Percentiles rank a stretch among this genome's conserved stretches.
These are phyloP conservation scores for Myiozetetes cayanensis DNA, from an alignment of 2,113 vertebrate genomes.

Conservation along the genomic window DNA sequence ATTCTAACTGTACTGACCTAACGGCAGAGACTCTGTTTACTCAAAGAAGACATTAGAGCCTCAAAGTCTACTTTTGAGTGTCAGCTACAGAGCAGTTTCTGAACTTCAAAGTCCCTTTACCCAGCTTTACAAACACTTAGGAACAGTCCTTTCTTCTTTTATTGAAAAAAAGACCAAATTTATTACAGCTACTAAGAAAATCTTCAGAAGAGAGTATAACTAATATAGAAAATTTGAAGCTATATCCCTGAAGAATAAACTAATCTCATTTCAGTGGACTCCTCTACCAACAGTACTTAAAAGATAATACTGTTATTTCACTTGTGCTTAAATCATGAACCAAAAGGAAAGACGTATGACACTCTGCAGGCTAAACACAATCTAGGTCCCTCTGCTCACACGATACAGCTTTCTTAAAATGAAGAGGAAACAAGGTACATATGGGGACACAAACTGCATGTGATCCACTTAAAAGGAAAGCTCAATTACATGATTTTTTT, in stretches of 20 bases:
- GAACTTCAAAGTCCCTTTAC: neutral
- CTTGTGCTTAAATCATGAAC: neutral
- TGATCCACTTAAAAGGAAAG: neutral
- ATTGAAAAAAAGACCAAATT: neutral
- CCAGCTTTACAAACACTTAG: neutral
- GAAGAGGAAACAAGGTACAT: neutral
- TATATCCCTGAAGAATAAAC: slow-evolving; percentile 5
- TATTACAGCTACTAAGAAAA: neutral
- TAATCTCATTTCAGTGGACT: neutral
- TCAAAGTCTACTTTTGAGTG: neutral
- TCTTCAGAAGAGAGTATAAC: neutral
- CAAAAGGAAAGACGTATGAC: neutral
- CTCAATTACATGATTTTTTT: neutral
- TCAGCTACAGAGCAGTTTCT: neutral
- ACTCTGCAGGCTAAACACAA: neutral
- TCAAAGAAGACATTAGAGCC: neutral
- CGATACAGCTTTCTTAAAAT: neutral
- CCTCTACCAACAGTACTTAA: neutral
- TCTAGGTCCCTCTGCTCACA: neutral
- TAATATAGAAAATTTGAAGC: slow-evolving; percentile 4
- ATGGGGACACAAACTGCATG: neutral
- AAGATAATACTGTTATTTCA: neutral
- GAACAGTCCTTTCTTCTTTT: neutral
- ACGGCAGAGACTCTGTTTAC: neutral
- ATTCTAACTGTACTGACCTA: neutral